Evolutionary conservation across 2,797 vertebrate genomes (phyloP).

Genomic region (Eurystomus glaucurus): DNA sequence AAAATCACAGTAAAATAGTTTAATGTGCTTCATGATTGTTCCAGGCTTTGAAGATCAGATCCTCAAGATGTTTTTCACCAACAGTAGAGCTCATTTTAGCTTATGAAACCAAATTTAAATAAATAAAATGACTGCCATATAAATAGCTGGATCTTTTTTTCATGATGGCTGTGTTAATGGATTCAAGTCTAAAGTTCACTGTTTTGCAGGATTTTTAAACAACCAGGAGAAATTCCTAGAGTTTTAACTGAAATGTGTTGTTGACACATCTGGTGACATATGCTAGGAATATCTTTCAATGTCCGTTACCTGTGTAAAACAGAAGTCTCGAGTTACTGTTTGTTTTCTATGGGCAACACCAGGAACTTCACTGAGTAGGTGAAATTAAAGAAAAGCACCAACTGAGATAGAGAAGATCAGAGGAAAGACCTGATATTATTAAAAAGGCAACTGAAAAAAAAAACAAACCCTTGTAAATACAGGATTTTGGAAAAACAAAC

Average conservation of each 20-base stretch:
- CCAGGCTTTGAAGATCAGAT: not conserved
- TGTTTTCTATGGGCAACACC: not conserved
- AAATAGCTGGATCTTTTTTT: slow-evolving; percentile 54
- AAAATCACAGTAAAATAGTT: slow-evolving; percentile 32
- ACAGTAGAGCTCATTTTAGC: slow-evolving; percentile 26
- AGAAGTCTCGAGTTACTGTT: not conserved
- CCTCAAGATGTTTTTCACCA: not conserved
- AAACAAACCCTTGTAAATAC: not conserved
- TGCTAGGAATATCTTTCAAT: slow-evolving; percentile 25
- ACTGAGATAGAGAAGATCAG: not conserved
- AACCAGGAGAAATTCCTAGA: slow-evolving; percentile 36
- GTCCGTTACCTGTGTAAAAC: not conserved
- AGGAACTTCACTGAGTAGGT: slow-evolving; percentile 7
- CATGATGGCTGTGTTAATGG: not conserved
- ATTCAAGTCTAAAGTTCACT: not conserved
- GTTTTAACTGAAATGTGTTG: slow-evolving; percentile 52
- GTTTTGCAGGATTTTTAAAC: slow-evolving; percentile 26
- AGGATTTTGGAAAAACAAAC: not conserved
- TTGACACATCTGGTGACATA: slow-evolving; percentile 14
- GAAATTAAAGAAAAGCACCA: not conserved
- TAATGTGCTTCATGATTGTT: slow-evolving; percentile 20
- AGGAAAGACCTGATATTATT: not conserved
- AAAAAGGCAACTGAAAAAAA: not conserved
- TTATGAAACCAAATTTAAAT: slow-evolving; percentile 17
- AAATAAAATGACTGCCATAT: not conserved